These are phyloP conservation scores for Seira sanloemensis DNA, from an alignment of 2,888 invertebrate genomes.

Conservation along the genomic window DNA sequence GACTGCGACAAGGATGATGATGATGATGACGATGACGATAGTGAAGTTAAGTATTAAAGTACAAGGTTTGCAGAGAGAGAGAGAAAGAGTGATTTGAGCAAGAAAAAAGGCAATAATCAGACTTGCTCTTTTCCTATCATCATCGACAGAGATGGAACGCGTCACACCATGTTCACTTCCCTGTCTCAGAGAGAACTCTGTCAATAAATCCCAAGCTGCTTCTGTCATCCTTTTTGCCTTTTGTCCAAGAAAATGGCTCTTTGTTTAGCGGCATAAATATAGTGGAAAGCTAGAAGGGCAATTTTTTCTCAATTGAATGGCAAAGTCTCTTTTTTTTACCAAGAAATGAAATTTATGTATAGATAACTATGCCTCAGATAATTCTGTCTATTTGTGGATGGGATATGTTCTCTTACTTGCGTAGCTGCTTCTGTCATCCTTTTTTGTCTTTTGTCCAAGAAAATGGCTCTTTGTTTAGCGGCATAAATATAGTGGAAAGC, in stretches of 20 bases:
- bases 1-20: conserved; percentile 1
- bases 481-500: background rate
- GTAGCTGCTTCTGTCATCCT: conserved; percentile 60
- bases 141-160: conserved; percentile 40
- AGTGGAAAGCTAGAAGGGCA: conserved; percentile 6
- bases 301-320: conserved; percentile 42
- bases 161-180: conserved; percentile 24
- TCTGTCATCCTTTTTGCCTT: conserved; percentile 54
- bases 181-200: conserved; percentile 48
- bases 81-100: too few species aligned
- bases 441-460: conserved; percentile 42
- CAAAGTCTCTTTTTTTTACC: too few species aligned
- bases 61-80: conserved; percentile 33
- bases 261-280: background rate
- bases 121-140: conserved; percentile 33
- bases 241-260: conserved; percentile 32
- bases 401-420: conserved; percentile 31
- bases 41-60: conserved; percentile 33
- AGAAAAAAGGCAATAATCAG: conserved; percentile 58
- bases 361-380: too few species aligned
- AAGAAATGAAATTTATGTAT: too few species aligned
- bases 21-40: background rate
- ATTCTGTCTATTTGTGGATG: too few species aligned
- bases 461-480: background rate
- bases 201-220: conserved; percentile 64